Base-by-base conservation (phyloP, 2,113 vertebrate species). In the Etia nguti region DNA sequence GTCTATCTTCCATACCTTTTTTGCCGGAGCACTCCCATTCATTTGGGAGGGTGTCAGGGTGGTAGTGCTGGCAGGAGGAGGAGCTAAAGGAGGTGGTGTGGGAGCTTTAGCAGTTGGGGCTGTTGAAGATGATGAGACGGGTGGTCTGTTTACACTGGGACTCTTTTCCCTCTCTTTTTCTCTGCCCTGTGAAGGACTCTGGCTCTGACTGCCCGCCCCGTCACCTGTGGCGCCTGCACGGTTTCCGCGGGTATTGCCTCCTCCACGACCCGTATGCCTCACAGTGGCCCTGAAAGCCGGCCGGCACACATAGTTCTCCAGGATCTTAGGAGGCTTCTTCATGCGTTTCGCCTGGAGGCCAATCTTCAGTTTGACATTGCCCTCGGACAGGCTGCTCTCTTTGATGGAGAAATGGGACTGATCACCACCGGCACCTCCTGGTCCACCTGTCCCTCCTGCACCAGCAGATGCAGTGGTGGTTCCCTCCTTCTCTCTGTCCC, bases 241-340 rank as follows among this genome's bases (percentile, higher is more conserved):
- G 87, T 90, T 96, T 57, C 90, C 92, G 50, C 94, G 94, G 9
- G 94, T 88, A 2, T 93, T 87, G 1, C 95, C 93, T 50, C 95
- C 94, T 43, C 94, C 93, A 4, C 95, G 95, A 11, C 93, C 92
- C 1, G 94, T 93, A 8, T 96, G 96, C 88, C 96, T 97, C 43
- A 98, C 97, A 13, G 97, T 99, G 80, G 98, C 98, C 95, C 97
- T 97, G 96, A 99, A 97, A 81, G 98, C 98, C 52, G 99, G 99
- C 83, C 98, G 96, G 92, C 99, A 99, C 48, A 99, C 98, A 88
- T 99, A 99, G 89, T 99, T 99, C 96, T 99, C 99, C 84, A 99
- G 94, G 91, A 98, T 99, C 92, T 99, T 99, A 15, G 99, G 99
- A 85, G 98, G 99, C 80, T 99, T 99, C 92, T 99, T 99, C 41